Conservation (phyloP, 1,140 invertebrate species). For the Aphidius ervi region DNA sequence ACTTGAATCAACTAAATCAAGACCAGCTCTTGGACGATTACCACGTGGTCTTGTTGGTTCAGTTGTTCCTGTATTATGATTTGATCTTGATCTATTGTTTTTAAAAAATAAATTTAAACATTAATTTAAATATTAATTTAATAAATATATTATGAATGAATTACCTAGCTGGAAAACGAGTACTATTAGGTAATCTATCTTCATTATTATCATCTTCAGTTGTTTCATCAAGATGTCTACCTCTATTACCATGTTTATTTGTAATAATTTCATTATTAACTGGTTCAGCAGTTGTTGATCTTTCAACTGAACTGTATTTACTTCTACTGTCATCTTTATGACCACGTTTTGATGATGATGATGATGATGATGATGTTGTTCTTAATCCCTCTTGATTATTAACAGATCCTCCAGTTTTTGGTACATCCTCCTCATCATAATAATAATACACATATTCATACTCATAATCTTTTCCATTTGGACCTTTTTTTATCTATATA, state of each 20-base stretch:
- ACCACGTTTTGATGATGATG: constrained; percentile 36
- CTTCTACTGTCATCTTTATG: constrained; percentile 44
- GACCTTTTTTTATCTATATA: constrained; percentile 80
- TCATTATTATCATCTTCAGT: constrained; percentile 48
- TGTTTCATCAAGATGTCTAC: constrained; percentile 53
- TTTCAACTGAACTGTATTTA: constrained; percentile 66
- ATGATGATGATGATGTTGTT: constrained; percentile 37
- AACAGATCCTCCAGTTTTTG: constrained; percentile 47
- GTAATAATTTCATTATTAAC: constrained; percentile 66
- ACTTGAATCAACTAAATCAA: constrained; percentile 74
- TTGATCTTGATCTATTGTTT: constrained; percentile 40
- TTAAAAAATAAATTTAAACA: neutral
- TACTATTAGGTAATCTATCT: constrained; percentile 70
- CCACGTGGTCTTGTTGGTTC: constrained; percentile 53
- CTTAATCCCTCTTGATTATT: constrained; percentile 60
- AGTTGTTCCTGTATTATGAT: constrained; percentile 47
- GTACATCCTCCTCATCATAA: constrained; percentile 75
- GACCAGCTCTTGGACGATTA: constrained; percentile 62
- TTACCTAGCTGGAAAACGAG: constrained; percentile 73
- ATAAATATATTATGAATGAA: constrained; percentile 1
- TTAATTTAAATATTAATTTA: neutral
- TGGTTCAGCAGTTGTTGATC: constrained; percentile 58
- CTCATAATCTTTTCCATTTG: constrained; percentile 87
- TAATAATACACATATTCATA: constrained; percentile 91
- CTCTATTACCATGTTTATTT: constrained; percentile 54